Evolutionary conservation across 2,113 vertebrate species (phyloP), one percentile per base, ranked within the genome.

Genomic region (Chamaetylas fuelleborni): DNA sequence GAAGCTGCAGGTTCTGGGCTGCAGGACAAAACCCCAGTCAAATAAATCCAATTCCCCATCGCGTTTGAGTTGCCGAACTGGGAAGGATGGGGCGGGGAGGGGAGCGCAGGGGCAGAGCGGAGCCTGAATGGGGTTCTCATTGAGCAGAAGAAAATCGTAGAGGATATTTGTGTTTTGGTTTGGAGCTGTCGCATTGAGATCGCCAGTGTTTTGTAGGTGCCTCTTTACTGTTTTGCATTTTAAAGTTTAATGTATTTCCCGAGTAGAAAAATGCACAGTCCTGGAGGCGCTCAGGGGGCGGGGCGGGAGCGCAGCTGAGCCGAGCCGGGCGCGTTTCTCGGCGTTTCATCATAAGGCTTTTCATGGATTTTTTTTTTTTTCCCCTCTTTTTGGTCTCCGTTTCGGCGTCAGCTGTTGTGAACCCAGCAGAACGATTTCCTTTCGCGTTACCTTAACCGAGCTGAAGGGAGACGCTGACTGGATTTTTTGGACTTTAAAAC

Each of bases 341-440:
- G 88, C 94, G 36, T 97, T 96, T 97, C 96, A 97, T 96, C 96
- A 93, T 94, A 95, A 93, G 77, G 88, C 83, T 95, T 94, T 92
- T 78, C 73, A 78, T 85, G 88, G 83, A 73, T 85, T 74, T 65
- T 48, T 84, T 53, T 33, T 22, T 8, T 2, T 3, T n/a, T n/a
- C n/a, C 4, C 19, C 33, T 20, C 11, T 8, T 61, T 84, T 64
- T 70, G 87, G 77, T 92, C 81, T 88, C 62, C 22, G 76, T 80
- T 79, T 89, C 65, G 81, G 82, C 91, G 78, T 95, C 92, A 95
- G 94, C 96, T 97, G 94, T 87, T 94, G 50, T 38, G 69, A 92
- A 57, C 50, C 15, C 50, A 65, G 73, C 84, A 36, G 66, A 85
- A 66, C 80, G 51, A 66, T 79, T 86, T 86, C 57, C 70, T 24